These are phyloP conservation scores for Protobothrops flavoviridis DNA, from an alignment of 2,113 vertebrate genomes.

Conservation along the genomic window DNA sequence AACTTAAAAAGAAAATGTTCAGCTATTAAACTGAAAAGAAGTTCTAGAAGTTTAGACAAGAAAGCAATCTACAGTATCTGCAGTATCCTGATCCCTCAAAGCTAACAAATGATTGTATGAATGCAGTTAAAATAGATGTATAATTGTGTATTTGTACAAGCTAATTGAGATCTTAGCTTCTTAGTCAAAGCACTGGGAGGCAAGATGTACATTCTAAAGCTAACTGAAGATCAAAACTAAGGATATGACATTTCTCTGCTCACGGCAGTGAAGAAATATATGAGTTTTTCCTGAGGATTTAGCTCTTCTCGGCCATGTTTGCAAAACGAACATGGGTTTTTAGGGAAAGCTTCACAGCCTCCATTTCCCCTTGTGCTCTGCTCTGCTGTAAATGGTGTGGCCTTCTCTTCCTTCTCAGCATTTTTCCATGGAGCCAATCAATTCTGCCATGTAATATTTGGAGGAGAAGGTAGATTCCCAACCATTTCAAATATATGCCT, in stretches of 20 bases:
- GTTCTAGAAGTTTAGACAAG: slow-evolving; percentile 30
- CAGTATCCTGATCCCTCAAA: slow-evolving; percentile 53
- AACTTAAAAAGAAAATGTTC: not conserved
- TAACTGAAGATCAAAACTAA: not conserved
- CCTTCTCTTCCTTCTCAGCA: not conserved
- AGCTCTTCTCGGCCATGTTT: not conserved
- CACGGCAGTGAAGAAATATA: not conserved
- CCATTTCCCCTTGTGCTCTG: not conserved
- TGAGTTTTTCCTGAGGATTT: not conserved
- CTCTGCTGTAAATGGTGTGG: not conserved
- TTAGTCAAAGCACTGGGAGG: not conserved
- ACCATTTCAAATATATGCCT: not conserved
- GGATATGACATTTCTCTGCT: not conserved
- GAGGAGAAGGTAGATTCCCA: not conserved
- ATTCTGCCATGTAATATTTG: not conserved
- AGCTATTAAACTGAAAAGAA: slow-evolving; percentile 22
- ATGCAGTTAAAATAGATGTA: not conserved
- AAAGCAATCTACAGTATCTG: slow-evolving; percentile 39
- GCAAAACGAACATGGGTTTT: not conserved
- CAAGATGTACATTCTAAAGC: not conserved
- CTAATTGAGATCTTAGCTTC: not conserved
- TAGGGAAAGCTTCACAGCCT: not conserved
- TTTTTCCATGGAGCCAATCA: not conserved
- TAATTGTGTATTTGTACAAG: not conserved
- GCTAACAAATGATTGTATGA: slow-evolving; percentile 19